phyloP scores from a whole-genome alignment of 2,797 vertebrate genomes.

The Lepus oiostolus region DNA sequence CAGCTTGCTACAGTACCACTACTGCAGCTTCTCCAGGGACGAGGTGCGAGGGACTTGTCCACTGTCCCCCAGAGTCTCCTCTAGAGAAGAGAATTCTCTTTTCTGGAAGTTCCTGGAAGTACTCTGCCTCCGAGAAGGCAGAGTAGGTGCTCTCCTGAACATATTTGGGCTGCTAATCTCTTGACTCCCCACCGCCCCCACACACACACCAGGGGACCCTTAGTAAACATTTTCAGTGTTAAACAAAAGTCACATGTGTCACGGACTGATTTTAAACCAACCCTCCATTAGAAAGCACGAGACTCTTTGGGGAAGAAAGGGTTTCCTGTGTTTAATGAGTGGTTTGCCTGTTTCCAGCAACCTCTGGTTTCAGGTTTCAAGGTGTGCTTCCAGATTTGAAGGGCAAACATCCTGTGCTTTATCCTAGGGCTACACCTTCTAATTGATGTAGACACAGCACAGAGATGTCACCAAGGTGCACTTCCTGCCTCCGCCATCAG shows the following conservation, averaged over 20 bases:
- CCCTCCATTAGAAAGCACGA: fast-evolving
- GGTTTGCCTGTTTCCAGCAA: background rate
- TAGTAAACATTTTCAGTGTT: slow-evolving; percentile 39
- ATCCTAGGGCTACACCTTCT: background rate
- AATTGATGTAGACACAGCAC: background rate
- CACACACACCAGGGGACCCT: background rate
- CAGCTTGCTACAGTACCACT: fast-evolving
- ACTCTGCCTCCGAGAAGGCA: background rate
- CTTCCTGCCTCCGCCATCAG: background rate
- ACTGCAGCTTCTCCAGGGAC: background rate
- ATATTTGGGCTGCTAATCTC: background rate
- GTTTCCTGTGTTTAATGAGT: background rate
- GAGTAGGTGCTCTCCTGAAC: background rate
- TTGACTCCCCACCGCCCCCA: background rate
- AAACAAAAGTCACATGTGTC: slow-evolving; percentile 23
- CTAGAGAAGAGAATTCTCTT: background rate
- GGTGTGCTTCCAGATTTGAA: background rate
- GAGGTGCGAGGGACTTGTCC: background rate
- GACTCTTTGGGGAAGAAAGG: background rate
- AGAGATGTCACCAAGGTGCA: background rate
- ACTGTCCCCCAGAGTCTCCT: fast-evolving
- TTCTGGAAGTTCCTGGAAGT: background rate
- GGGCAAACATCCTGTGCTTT: slow-evolving; percentile 64
- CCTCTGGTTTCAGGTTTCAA: slow-evolving; percentile 53
- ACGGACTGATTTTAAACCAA: background rate